Evolutionary conservation across 64 coral and sea anemone genomes (phyloP).

Genomic region (Dendrophyllia cribrosa): DNA sequence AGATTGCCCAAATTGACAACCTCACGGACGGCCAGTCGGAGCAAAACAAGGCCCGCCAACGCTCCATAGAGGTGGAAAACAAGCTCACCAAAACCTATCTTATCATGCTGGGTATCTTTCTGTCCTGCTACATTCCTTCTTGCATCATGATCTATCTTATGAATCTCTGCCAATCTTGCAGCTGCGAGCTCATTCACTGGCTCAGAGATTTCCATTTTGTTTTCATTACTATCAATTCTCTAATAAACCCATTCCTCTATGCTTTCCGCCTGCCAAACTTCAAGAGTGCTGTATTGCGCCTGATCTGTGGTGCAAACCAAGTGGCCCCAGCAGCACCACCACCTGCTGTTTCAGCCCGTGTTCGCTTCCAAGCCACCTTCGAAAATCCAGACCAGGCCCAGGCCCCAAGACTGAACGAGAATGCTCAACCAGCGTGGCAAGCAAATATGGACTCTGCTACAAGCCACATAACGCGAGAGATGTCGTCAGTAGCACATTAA

Average conservation of each 20-base stretch:
- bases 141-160: slow-evolving; percentile 96
- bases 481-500: not conserved
- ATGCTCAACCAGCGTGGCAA: not conserved
- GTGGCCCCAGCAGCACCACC: not conserved
- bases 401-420: not conserved
- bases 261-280: slow-evolving; percentile 83
- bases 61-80: slow-evolving; percentile 71
- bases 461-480: not conserved
- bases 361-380: not conserved
- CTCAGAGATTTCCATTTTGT: slow-evolving; percentile 93
- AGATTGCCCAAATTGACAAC: slow-evolving; percentile 36
- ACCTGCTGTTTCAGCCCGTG: not conserved
- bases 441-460: not conserved
- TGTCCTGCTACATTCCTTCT: slow-evolving; percentile 87
- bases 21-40: slow-evolving; percentile 38
- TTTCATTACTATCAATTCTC: slow-evolving; percentile 83
- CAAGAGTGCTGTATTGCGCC: slow-evolving; percentile 65
- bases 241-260: slow-evolving; percentile 84
- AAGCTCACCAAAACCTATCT: slow-evolving; percentile 92
- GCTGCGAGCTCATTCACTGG: slow-evolving; percentile 94
- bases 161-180: slow-evolving; percentile 89
- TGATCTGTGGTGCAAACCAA: slow-evolving; percentile 17
- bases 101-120: slow-evolving; percentile 75
- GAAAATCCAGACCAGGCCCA: not conserved
- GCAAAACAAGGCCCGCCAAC: slow-evolving; percentile 54